These are phyloP conservation scores for Trachymyrmex septentrionalis DNA, from an alignment of 1,140 invertebrate genomes.

Conservation along the genomic window DNA sequence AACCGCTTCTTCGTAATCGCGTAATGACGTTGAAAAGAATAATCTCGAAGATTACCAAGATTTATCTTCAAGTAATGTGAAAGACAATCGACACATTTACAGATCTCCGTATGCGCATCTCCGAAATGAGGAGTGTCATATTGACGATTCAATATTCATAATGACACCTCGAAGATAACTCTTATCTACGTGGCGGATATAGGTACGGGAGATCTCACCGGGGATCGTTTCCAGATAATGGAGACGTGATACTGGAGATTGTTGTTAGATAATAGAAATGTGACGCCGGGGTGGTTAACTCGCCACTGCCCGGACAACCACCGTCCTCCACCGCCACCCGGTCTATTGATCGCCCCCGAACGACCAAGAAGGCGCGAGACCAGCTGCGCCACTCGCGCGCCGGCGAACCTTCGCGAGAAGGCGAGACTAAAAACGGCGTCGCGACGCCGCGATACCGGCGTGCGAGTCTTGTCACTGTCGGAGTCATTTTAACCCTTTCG, in stretches of 20 bases:
- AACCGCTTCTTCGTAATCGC: not conserved
- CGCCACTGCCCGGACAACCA: slow-evolving; percentile 68
- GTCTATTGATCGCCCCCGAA: slow-evolving; percentile 77
- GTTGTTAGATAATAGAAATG: slow-evolving; percentile 67
- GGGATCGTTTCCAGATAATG: slow-evolving; percentile 42
- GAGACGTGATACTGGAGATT: slow-evolving; percentile 54
- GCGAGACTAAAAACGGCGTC: slow-evolving; percentile 50
- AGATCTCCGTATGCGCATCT: not conserved
- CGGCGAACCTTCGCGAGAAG: slow-evolving; percentile 32
- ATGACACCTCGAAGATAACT: not conserved
- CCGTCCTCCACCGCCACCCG: slow-evolving; percentile 66
- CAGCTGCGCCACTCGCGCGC: slow-evolving; percentile 70
- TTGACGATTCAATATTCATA: not conserved
- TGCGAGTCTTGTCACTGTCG: slow-evolving; percentile 8
- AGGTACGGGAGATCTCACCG: not conserved
- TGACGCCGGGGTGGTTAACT: slow-evolving; percentile 52
- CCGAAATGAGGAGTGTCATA: not conserved
- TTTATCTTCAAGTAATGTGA: not conserved
- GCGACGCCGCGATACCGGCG: slow-evolving; percentile 21
- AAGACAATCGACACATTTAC: not conserved
- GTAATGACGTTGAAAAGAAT: not conserved
- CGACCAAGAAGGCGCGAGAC: slow-evolving; percentile 66
- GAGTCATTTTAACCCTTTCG: slow-evolving; percentile 12
- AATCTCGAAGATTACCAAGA: not conserved
- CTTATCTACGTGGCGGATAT: not conserved